These are phyloP conservation scores for Enteromius fasciolatus DNA, from an alignment of 2,797 vertebrate genomes.

Conservation along the genomic window DNA sequence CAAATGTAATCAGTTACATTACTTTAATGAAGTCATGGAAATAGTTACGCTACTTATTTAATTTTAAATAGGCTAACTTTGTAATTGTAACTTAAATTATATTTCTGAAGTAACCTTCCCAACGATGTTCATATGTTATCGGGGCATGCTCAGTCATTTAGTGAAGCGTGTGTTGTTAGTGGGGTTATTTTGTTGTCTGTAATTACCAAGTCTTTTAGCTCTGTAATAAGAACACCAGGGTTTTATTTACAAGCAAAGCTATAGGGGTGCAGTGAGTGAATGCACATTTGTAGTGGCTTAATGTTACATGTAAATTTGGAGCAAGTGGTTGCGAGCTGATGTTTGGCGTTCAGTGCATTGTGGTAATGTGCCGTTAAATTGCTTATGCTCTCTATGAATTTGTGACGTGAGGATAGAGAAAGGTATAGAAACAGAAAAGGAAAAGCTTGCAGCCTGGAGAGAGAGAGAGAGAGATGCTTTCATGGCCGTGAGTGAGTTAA, in stretches of 20 bases:
- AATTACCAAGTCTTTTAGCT: constrained; percentile 26
- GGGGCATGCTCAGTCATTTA: background rate
- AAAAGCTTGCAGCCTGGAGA: constrained; percentile 4
- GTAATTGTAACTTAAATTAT: too few species aligned
- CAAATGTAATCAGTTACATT: too few species aligned
- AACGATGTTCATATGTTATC: background rate
- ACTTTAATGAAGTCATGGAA: too few species aligned
- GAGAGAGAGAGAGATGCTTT: background rate
- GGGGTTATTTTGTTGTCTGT: constrained; percentile 25
- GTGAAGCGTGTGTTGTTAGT: constrained; percentile 15
- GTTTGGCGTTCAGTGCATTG: constrained; percentile 3
- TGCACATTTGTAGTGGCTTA: constrained; percentile 10
- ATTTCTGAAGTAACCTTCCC: too few species aligned
- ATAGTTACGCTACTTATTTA: too few species aligned
- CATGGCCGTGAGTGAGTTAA: background rate
- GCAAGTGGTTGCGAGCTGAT: constrained; percentile 2
- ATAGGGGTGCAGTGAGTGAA: background rate
- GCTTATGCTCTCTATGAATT: constrained; percentile 17
- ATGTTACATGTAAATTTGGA: constrained; percentile 16
- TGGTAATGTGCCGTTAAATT: constrained; percentile 11
- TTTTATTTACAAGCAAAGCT: constrained; percentile 32
- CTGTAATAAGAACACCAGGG: constrained; percentile 22
- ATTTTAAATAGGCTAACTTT: too few species aligned
- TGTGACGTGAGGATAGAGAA: constrained; percentile 19
- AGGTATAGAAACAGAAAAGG: constrained; percentile 16